phyloP scores from a whole-genome alignment of 2,797 vertebrate genomes.

The Chaunax sp. region DNA sequence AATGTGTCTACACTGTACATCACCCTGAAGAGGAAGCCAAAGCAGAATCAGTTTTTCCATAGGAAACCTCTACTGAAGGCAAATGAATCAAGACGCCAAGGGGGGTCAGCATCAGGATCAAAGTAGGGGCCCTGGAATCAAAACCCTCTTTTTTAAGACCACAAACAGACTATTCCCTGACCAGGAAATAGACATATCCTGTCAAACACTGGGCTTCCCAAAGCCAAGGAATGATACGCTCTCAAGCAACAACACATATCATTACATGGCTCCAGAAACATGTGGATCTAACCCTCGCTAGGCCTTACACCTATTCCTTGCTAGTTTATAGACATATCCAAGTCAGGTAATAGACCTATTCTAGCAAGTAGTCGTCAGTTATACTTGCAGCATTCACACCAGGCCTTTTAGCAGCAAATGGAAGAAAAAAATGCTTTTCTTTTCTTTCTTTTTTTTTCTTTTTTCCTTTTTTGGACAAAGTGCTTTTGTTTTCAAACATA shows the following conservation, averaged over 20 bases:
- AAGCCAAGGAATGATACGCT: conserved; percentile 61
- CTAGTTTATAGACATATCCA: conserved; percentile 60
- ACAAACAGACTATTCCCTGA: conserved; percentile 67
- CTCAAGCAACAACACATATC: conserved; percentile 43
- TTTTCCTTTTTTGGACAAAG: conserved; percentile 93
- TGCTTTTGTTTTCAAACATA: conserved; percentile 95
- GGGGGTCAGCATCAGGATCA: conserved; percentile 80
- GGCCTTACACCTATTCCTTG: conserved; percentile 49
- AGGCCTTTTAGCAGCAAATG: conserved; percentile 99
- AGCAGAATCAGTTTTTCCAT: conserved; percentile 90
- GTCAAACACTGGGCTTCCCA: conserved; percentile 54
- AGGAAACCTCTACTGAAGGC: conserved; percentile 91
- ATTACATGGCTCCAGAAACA: conserved; percentile 59
- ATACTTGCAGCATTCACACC: conserved; percentile 98
- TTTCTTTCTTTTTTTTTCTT: conserved; percentile 71
- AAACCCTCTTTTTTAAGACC: conserved; percentile 80
- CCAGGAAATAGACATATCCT: conserved; percentile 63
- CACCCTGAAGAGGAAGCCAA: conserved; percentile 88
- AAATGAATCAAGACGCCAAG: conserved; percentile 84
- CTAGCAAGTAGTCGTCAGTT: conserved; percentile 90
- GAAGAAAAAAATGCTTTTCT: conserved; percentile 94
- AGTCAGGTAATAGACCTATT: conserved; percentile 82
- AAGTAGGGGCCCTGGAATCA: conserved; percentile 81
- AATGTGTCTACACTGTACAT: conserved; percentile 89
- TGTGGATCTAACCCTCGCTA: conserved; percentile 48